These are phyloP conservation scores for Brenthis ino DNA, from an alignment of 2,888 invertebrate genomes.

Conservation along the genomic window DNA sequence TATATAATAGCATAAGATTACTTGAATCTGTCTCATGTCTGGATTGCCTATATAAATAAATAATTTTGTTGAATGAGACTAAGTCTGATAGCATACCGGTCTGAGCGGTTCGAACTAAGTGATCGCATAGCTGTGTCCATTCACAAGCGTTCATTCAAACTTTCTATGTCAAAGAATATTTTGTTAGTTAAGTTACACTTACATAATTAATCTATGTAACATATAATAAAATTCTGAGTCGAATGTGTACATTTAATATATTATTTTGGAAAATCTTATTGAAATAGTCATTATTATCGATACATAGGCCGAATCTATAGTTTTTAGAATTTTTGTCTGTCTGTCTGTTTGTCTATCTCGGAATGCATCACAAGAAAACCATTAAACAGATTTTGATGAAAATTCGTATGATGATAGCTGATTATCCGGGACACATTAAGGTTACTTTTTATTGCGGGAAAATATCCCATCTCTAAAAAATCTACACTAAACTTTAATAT, in stretches of 20 bases:
- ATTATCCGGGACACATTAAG: no score
- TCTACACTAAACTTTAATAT: no score
- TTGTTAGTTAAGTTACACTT: not conserved
- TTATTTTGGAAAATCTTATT: no score
- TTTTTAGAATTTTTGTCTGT: no score
- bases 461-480: no score
- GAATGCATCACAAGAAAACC: no score
- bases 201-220: not conserved
- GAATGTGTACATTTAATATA: no score
- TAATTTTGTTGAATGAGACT: constrained; percentile 40
- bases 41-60: constrained; percentile 13
- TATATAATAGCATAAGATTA: not conserved
- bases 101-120: constrained; percentile 41
- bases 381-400: no score
- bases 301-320: not conserved
- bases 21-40: not conserved
- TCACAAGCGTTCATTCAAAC: constrained; percentile 74
- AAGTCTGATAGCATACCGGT: constrained; percentile 57
- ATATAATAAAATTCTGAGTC: no score
- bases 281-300: not conserved
- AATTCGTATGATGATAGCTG: no score
- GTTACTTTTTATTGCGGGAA: no score
- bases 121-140: constrained; percentile 57
- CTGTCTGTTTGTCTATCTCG: no score
- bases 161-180: constrained; percentile 67